Base-by-base conservation (phyloP, 2,113 vertebrate species). In the Morone chrysops region DNA sequence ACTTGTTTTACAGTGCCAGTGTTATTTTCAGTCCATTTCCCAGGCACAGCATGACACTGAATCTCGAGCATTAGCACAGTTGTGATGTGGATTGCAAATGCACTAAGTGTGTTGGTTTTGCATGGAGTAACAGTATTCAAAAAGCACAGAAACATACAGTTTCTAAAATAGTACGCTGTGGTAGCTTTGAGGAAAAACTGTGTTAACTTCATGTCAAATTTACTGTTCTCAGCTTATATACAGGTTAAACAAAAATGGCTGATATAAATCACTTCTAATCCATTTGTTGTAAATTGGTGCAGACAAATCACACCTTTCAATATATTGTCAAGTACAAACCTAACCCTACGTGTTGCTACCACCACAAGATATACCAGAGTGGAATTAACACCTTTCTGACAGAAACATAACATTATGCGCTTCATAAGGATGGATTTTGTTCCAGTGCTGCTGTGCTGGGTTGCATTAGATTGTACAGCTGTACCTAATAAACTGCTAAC, bases 21-120 rank as follows among this genome's bases (percentile, higher is more conserved):
- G 50, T 85, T 75, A 68, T 83, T 87, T 89, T 80, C 81, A 68
- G 65, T 69, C 62, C 36, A 70, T 78, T 83, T 80, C 62, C 80
- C 13, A 4, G 70, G 47, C 75, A 47, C 77, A 75, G 72, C 76
- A 70, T 80, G 68, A 7, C 65, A 59, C 62, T 80, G 65, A 89
- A 63, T 85, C 63, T 70, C 78, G 31, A 75, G 65, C 40, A 72
- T 80, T 45, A 56, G 65, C 70, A 38, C 60, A 54, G 69, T 71
- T 78, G 60, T 43, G 45, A 74, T 61, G 66, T 77, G 70, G 65
- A 67, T 73, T 75, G 54, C 48, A 68, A 70, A 48, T 65, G 50
- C 40, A 22, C 70, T 86, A 65, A 82, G 45, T 73, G 51, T 77
- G 53, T 68, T 77, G 48, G 63, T 78, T 89, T 81, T 85, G 67